A percentile compares a stretch with the other conserved stretches of the same genome.
These are phyloP conservation scores for Ardeotis arabs DNA, from an alignment of 2,113 vertebrate species.

Conservation along the genomic window DNA sequence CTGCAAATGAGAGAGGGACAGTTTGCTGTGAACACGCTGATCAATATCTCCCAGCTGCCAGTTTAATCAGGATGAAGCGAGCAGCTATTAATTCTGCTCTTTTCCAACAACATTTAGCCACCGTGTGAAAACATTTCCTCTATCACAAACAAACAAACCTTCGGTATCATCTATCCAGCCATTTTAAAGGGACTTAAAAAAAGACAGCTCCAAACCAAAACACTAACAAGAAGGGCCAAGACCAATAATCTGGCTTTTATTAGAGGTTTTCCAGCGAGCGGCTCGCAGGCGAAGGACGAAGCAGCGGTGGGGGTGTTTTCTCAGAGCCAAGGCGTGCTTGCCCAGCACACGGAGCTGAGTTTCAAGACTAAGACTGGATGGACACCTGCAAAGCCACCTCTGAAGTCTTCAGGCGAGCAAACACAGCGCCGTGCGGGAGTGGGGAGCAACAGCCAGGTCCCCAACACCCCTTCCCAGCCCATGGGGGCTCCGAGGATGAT, in stretches of 20 bases:
- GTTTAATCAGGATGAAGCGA: slow-evolving; percentile 54
- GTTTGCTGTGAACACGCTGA: slow-evolving; percentile 35
- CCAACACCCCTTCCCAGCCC: fast-evolving
- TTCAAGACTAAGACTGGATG: neutral
- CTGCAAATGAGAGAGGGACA: neutral
- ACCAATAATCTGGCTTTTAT: slow-evolving; percentile 46
- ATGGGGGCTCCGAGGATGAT: fast-evolving
- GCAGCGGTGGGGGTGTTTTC: fast-evolving
- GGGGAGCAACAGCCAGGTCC: neutral
- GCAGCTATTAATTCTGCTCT: slow-evolving; percentile 39
- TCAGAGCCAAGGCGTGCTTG: neutral
- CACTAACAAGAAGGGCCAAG: neutral
- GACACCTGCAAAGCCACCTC: neutral
- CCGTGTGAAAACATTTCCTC: slow-evolving; percentile 19
- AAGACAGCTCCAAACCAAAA: slow-evolving; percentile 22
- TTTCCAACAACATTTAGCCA: slow-evolving; percentile 27
- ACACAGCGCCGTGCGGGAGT: neutral
- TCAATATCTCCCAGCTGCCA: slow-evolving; percentile 55
- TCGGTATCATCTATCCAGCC: neutral
- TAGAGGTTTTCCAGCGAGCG: neutral
- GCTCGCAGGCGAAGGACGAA: neutral
- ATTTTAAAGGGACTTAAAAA: neutral
- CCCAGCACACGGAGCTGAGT: fast-evolving
- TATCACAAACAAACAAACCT: slow-evolving; percentile 25
- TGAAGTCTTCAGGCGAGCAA: neutral